Percentiles rank a stretch among this genome's conserved stretches.
Evolutionary conservation across 2,113 vertebrate genomes (phyloP).

Genomic region (Erythrolamprus reginae): DNA sequence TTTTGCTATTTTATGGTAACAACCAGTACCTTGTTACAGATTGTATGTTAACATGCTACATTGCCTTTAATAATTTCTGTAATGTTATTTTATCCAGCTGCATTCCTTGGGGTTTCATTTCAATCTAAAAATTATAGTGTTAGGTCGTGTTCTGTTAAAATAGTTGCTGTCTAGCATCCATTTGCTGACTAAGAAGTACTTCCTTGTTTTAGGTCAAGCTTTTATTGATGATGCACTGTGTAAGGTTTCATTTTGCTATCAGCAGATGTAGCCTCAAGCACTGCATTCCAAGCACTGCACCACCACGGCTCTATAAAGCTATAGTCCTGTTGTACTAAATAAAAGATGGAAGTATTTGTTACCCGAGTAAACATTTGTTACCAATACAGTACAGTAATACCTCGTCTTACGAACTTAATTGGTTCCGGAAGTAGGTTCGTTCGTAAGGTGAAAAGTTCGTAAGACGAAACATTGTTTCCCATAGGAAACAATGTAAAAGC

Average conservation of each 20-base stretch:
- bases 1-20: slow-evolving; percentile 10
- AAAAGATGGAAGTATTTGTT: not conserved
- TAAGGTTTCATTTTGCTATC: not conserved
- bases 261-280: too few species aligned
- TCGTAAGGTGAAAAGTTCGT: too few species aligned
- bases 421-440: too few species aligned
- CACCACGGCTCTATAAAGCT: not conserved
- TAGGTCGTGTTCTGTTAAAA: slow-evolving; percentile 19
- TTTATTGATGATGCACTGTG: not conserved
- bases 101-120: slow-evolving; percentile 28
- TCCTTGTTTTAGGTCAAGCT: slow-evolving; percentile 24
- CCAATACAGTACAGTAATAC: too few species aligned
- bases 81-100: not conserved
- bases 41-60: slow-evolving; percentile 7
- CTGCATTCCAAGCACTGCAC: too few species aligned
- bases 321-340: not conserved
- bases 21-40: not conserved
- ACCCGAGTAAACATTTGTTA: not conserved
- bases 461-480: too few species aligned
- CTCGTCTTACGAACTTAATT: too few species aligned
- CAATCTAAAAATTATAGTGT: not conserved
- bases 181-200: not conserved
- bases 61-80: not conserved
- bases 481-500: too few species aligned
- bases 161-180: not conserved